A percentile compares a stretch with the other conserved stretches of the same genome.
Evolutionary conservation across 2,888 invertebrate species (phyloP).

Genomic region (Sphaerophoria rueppellii): DNA sequence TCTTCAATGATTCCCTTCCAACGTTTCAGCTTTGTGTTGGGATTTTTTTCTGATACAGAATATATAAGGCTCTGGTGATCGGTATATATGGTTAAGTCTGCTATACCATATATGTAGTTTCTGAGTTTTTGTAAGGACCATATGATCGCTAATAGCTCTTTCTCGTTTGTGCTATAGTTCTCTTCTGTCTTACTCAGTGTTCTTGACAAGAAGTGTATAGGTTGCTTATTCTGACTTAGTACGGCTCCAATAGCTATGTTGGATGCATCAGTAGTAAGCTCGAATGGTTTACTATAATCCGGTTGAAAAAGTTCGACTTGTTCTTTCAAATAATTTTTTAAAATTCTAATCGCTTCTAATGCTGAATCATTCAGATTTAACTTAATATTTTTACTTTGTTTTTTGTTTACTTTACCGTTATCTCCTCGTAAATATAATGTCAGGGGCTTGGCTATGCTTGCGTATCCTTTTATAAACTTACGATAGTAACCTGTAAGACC

Average conservation of each 20-base stretch:
- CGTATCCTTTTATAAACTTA: slow-evolving; percentile 35
- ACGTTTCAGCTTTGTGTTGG: neutral
- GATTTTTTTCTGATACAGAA: neutral
- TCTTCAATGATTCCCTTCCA: neutral
- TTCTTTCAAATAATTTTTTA: slow-evolving; percentile 41
- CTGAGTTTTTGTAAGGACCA: slow-evolving; percentile 4
- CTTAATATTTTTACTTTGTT: slow-evolving; percentile 30
- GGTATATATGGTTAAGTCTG: slow-evolving; percentile 10
- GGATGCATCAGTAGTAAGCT: slow-evolving; percentile 23
- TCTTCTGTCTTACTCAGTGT: slow-evolving; percentile 1
- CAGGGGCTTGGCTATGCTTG: slow-evolving; percentile 47
- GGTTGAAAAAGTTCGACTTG: slow-evolving; percentile 14
- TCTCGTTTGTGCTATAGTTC: slow-evolving; percentile 8
- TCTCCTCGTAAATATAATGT: slow-evolving; percentile 50
- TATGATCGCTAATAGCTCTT: neutral
- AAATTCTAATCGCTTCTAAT: slow-evolving; percentile 40
- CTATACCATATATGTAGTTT: slow-evolving; percentile 16
- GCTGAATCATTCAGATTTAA: slow-evolving; percentile 32
- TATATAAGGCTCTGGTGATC: slow-evolving; percentile 14
- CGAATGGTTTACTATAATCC: slow-evolving; percentile 22
- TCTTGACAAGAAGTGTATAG: slow-evolving; percentile 1
- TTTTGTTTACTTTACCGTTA: slow-evolving; percentile 35
- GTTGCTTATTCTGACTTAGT: slow-evolving; percentile 8
- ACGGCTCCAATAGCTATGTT: slow-evolving; percentile 30
- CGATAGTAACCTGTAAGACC: slow-evolving; percentile 37